Conservation (phyloP, 2,888 invertebrate species). For the Leptinotarsa peninsularis region DNA sequence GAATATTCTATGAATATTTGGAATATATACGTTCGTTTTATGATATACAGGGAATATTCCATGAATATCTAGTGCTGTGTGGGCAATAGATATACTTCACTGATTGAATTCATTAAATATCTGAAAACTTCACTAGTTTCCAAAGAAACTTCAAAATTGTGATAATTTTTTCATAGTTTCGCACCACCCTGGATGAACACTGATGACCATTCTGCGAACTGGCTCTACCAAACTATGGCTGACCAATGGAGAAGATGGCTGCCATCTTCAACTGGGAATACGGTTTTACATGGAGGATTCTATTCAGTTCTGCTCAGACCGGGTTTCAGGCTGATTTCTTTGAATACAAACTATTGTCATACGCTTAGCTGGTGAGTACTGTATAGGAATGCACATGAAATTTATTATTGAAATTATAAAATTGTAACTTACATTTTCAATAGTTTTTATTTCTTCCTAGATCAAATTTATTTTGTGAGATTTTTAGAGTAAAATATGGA, state of each 20-base stretch:
- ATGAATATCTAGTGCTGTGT: too few species aligned
- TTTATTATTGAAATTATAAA: too few species aligned
- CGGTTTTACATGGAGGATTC: slow-evolving; percentile 87
- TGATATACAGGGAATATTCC: too few species aligned
- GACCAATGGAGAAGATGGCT: slow-evolving; percentile 92
- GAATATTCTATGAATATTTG: too few species aligned
- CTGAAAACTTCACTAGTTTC: too few species aligned
- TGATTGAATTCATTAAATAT: too few species aligned
- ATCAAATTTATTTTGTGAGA: too few species aligned
- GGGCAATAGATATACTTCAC: too few species aligned
- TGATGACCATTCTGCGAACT: slow-evolving; percentile 85
- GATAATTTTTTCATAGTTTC: slow-evolving; percentile 72
- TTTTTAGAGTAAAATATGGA: too few species aligned
- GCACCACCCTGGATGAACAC: slow-evolving; percentile 86
- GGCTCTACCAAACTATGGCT: slow-evolving; percentile 91
- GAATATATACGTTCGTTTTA: too few species aligned
- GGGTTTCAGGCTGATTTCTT: slow-evolving; percentile 89
- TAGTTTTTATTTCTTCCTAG: too few species aligned
- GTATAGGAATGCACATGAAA: slow-evolving; percentile 18
- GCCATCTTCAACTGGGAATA: slow-evolving; percentile 82
- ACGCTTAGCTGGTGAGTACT: slow-evolving; percentile 85
- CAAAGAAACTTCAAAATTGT: neutral
- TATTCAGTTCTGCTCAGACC: slow-evolving; percentile 91
- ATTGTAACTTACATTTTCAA: too few species aligned
- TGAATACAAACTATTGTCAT: slow-evolving; percentile 96